Conservation (phyloP, 35 echinoderm and acorn worm species). For the Lytechinus pictus region DNA sequence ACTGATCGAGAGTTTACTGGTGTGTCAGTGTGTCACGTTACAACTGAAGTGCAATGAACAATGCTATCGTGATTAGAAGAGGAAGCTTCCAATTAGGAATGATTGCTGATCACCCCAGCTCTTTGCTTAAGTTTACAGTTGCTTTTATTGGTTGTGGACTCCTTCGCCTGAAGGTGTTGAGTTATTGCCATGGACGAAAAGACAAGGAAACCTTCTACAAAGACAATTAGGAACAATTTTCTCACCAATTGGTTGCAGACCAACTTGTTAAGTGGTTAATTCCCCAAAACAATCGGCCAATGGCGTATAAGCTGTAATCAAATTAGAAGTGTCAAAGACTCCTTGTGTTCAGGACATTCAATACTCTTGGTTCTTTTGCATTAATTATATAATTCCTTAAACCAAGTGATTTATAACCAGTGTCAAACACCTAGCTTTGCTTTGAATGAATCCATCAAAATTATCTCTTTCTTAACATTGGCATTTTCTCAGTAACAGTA, state of each 20-base stretch:
- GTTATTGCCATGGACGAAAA: background rate
- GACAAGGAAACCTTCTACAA: background rate
- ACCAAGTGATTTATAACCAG: background rate
- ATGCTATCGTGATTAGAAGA: background rate
- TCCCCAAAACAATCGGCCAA: background rate
- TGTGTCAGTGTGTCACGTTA: background rate
- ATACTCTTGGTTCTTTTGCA: background rate
- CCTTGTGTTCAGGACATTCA: background rate
- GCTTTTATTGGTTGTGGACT: background rate
- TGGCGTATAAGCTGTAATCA: background rate
- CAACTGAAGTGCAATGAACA: conserved; percentile 2
- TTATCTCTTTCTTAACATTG: background rate
- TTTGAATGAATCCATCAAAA: background rate
- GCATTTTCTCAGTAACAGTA: background rate
- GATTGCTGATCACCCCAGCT: background rate
- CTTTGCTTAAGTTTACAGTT: background rate
- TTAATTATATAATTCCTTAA: background rate
- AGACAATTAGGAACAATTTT: background rate
- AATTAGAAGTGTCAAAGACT: background rate
- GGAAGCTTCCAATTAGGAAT: background rate
- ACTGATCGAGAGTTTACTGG: background rate
- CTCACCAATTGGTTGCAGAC: background rate
- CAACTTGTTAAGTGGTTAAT: conserved; percentile 5
- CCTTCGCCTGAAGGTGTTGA: background rate
- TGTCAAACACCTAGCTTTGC: background rate